Conservation (phyloP, 2,797 vertebrate species). For the Danio aesculapii region DNA sequence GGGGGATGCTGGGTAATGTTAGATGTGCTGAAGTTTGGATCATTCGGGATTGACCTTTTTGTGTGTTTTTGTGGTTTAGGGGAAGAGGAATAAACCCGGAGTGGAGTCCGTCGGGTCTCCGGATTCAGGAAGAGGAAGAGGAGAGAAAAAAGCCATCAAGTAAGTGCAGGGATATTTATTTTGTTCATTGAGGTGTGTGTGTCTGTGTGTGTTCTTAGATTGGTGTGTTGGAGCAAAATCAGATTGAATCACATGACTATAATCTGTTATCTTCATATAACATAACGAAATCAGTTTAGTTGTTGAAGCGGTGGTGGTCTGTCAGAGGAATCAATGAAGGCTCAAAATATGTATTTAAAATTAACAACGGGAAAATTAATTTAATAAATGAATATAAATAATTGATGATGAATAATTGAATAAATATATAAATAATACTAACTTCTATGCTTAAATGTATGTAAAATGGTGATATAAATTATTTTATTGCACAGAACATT, state of each 20-base stretch:
- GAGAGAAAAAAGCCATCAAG: conserved; percentile 89
- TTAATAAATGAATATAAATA: no score
- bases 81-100: conserved; percentile 83
- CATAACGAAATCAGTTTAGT: background rate
- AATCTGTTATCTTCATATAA: no score
- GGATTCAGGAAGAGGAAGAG: conserved; percentile 82
- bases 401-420: no score
- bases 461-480: no score
- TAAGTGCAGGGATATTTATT: conserved; percentile 70
- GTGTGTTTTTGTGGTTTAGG: conserved; percentile 69
- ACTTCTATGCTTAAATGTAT: no score
- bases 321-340: background rate
- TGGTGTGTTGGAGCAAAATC: background rate
- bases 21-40: conserved; percentile 29
- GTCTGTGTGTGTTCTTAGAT: background rate
- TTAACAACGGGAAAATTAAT: background rate
- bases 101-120: conserved; percentile 82
- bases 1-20: background rate
- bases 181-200: conserved; percentile 6
- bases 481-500: no score
- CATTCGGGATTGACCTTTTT: conserved; percentile 36
- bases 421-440: no score
- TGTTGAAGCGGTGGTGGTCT: background rate
- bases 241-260: no score
- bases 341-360: background rate